Conservation (phyloP, 37 sponge, comb jelly and placozoan genomes). For the Spongia lamella region DNA sequence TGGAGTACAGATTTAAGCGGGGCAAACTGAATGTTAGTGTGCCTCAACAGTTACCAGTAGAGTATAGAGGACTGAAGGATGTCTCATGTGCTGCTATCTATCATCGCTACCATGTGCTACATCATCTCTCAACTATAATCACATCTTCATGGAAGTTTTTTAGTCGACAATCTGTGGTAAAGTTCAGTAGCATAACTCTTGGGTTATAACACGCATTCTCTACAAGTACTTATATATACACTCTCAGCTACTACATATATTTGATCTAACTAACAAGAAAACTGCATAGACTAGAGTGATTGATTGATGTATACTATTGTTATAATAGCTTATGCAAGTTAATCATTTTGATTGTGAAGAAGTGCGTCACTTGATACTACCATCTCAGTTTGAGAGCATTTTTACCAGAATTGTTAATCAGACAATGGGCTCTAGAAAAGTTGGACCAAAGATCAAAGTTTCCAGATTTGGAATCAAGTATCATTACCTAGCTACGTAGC, state of each 20-base stretch:
- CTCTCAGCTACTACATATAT: too few relatives aligned
- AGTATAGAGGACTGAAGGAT: slow-evolving; percentile 55
- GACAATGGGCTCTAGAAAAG: slow-evolving; percentile 53
- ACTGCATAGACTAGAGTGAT: too few relatives aligned
- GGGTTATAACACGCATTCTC: too few relatives aligned
- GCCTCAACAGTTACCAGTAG: slow-evolving; percentile 54
- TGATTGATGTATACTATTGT: too few relatives aligned
- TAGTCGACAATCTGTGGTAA: slow-evolving; percentile 2
- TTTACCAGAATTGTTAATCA: slow-evolving; percentile 36
- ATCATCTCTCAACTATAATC: slow-evolving; percentile 60
- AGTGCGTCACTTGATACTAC: slow-evolving; percentile 38
- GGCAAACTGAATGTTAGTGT: slow-evolving; percentile 8
- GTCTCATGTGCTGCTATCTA: slow-evolving; percentile 49
- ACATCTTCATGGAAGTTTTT: slow-evolving; percentile 72
- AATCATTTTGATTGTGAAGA: slow-evolving; percentile 43
- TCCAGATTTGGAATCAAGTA: not conserved
- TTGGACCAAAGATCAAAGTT: slow-evolving; percentile 78
- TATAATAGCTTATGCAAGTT: slow-evolving; percentile 10
- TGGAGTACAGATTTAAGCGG: not conserved
- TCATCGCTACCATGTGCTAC: slow-evolving; percentile 57
- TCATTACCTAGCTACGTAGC: too few relatives aligned
- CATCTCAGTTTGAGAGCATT: slow-evolving; percentile 22
- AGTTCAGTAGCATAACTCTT: too few relatives aligned
- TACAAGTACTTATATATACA: too few relatives aligned
- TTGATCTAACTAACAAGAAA: too few relatives aligned